Evolutionary conservation across 2,113 vertebrate genomes (phyloP).

Genomic region (Ginglymostoma cirratum): DNA sequence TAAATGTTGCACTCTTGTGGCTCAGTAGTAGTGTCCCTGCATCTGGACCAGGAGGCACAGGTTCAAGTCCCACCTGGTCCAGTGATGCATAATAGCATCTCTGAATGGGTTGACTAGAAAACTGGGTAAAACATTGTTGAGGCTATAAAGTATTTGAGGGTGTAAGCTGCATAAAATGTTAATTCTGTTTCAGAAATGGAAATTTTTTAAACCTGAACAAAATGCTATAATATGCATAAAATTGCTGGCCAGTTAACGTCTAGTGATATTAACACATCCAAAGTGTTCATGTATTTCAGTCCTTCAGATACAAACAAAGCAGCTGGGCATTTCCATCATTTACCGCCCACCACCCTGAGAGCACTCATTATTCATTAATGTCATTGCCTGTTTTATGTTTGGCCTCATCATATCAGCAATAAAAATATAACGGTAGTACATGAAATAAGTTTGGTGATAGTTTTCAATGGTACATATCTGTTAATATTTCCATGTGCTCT

Average conservation of each 20-base stretch:
- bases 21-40: no score
- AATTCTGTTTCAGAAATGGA: not conserved
- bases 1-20: not conserved
- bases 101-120: no score
- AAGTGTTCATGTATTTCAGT: not conserved
- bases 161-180: not conserved
- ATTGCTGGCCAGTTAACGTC: not conserved
- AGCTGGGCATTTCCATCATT: not conserved
- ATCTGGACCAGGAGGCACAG: no score
- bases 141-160: not conserved
- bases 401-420: not conserved
- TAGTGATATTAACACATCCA: not conserved
- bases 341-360: not conserved
- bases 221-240: not conserved
- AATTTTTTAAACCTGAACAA: not conserved
- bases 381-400: not conserved
- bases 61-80: no score
- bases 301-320: not conserved
- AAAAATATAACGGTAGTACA: not conserved
- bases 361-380: not conserved
- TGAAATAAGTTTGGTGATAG: not conserved
- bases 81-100: no score
- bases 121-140: not conserved
- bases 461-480: not conserved
- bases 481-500: not conserved